Conservation (phyloP, 2,888 invertebrate species). For the Meiosimyza decipiens region DNA sequence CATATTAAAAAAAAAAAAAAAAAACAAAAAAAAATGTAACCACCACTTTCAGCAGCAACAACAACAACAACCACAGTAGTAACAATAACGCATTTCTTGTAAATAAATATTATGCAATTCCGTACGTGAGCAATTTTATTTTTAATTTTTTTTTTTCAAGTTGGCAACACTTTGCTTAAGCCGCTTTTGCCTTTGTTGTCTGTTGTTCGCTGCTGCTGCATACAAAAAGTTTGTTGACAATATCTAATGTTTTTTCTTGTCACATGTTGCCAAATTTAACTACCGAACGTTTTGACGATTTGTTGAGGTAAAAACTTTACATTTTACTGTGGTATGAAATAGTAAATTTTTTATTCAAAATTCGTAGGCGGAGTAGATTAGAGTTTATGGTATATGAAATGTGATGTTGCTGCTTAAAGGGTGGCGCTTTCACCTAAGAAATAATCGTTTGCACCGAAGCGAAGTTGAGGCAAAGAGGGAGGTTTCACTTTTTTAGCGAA, state of each 20-base stretch:
- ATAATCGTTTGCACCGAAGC: no score
- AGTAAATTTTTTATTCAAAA: no score
- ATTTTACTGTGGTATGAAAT: no score
- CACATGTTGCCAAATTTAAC: conserved; percentile 8
- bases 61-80: background rate
- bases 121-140: conserved; percentile 24
- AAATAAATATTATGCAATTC: conserved; percentile 23
- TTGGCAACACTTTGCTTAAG: conserved; percentile 13
- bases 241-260: background rate
- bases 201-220: background rate
- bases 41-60: background rate
- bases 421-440: no score
- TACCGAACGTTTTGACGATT: background rate
- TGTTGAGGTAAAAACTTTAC: no score
- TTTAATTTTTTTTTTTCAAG: background rate
- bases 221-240: background rate
- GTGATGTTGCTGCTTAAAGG: no score
- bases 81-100: background rate
- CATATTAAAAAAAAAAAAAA: background rate
- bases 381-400: no score
- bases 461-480: no score
- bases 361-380: no score
- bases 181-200: background rate
- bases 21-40: background rate
- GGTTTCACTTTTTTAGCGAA: no score